Base-by-base conservation (phyloP, 2,888 invertebrate genomes). In the Caenorhabditis wallacei region DNA sequence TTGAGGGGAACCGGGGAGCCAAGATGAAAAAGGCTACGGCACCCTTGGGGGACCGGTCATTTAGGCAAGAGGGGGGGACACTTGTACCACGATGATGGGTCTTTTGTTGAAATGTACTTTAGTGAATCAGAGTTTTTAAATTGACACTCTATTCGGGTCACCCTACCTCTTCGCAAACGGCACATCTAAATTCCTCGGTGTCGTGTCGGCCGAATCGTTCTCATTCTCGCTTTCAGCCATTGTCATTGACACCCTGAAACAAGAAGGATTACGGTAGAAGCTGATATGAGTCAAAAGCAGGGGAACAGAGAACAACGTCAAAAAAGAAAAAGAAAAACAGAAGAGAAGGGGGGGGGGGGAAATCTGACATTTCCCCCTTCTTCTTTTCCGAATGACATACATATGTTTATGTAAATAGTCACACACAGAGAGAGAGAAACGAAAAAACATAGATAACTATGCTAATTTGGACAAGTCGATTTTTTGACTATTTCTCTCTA, bases 181-280 rank as follows among this genome's bases (percentile, higher is more conserved):
- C 16, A 80, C 72, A 74, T 80, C 80, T 16, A 80, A 24, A 63
- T 66, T 68, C 18, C 80, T 35, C 0, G 75, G 66, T 0, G 75
- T 66, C 0, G 66, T 53, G 13, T 66, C 66, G 10, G 66, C 30
- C 35, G 63, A 40, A 22, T 59, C 64, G 16, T 72, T 59, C 5
- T 72, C 78, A 13, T 26, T 37, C 43, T 80, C 74, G 61, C 63
- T 74, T 53, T 80, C 80, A 22, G 69, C 69, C 80, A 80, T 80
- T 68, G 72, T 80, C 72, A 80, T 72, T 64, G 48, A 35, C 30
- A n/a, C 11, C 4, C 40, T 40, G 40, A 59, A 59, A 59, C 30
- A 8, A 30, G 8, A 30, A 30, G 30, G 30, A 8, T 30, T 30
- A 5, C 3, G 8, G 30, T 30, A 30, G 40, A 13, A 40, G 8